Evolutionary conservation across 2,888 invertebrate species (phyloP).

Genomic region (Zhengitettix transpicula): DNA sequence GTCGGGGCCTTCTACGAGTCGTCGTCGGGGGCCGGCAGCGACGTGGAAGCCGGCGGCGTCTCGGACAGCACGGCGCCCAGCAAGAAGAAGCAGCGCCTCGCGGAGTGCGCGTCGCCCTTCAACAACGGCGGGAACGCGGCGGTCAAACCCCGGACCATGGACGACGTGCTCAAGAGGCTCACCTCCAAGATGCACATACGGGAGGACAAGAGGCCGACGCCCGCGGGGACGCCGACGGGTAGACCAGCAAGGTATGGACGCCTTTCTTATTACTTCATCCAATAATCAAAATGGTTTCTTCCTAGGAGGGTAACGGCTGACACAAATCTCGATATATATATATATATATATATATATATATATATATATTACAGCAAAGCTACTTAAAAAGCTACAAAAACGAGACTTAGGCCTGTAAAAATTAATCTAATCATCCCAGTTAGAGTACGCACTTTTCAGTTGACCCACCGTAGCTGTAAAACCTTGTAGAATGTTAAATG

Average conservation of each 20-base stretch:
- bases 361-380: too few relatives aligned
- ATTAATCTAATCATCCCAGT: too few relatives aligned
- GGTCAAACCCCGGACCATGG: constrained; percentile 50
- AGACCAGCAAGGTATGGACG: constrained; percentile 29
- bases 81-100: constrained; percentile 25
- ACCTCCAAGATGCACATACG: constrained; percentile 73
- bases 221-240: constrained; percentile 39
- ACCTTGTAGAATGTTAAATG: too few relatives aligned
- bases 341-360: too few relatives aligned
- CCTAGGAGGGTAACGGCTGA: too few relatives aligned
- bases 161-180: constrained; percentile 73
- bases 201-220: constrained; percentile 48
- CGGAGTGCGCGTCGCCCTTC: constrained; percentile 19
- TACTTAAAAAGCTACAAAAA: too few relatives aligned
- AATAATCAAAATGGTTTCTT: too few relatives aligned
- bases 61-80: constrained; percentile 19
- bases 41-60: constrained; percentile 9
- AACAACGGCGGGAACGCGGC: constrained; percentile 25
- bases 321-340: too few relatives aligned
- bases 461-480: too few relatives aligned
- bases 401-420: too few relatives aligned
- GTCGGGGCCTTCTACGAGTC: constrained; percentile 12
- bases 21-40: constrained; percentile 6
- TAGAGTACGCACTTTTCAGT: too few relatives aligned
- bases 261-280: too few relatives aligned